A percentile compares a stretch with the other conserved stretches of the same genome.
Evolutionary conservation across 2,797 vertebrate genomes (phyloP).

Genomic region (Ciconia nigra): DNA sequence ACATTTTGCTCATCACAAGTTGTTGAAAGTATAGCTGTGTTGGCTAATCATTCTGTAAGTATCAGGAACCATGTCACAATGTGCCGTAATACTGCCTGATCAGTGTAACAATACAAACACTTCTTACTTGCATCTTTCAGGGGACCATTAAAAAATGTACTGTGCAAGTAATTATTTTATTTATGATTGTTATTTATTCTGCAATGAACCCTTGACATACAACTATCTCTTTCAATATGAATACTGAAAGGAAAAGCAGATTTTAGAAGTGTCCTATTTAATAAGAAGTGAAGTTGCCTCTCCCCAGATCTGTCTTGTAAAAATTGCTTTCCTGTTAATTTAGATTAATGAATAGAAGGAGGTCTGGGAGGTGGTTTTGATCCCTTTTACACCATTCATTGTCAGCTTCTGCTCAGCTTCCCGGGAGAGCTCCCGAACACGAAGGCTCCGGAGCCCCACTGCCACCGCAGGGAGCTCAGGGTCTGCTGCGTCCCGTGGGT

Average conservation of each 20-base stretch:
- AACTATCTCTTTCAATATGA: neutral
- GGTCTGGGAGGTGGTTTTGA: neutral
- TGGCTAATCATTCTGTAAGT: neutral
- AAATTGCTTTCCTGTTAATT: neutral
- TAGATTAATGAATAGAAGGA: neutral
- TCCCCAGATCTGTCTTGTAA: neutral
- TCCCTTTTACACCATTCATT: neutral
- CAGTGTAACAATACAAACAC: neutral
- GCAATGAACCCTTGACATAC: neutral
- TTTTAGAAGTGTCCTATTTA: neutral
- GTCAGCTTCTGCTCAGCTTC: neutral
- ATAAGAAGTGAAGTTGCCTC: neutral
- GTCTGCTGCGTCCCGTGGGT: accelerated
- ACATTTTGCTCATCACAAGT: neutral
- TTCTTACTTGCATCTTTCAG: neutral
- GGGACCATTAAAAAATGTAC: neutral
- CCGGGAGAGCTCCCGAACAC: accelerated
- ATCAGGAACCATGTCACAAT: neutral
- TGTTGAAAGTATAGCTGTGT: neutral
- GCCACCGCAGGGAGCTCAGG: neutral
- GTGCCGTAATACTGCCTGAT: neutral
- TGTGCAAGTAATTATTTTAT: neutral
- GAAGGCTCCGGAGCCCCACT: neutral
- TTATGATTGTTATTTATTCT: neutral
- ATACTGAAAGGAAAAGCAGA: neutral